phyloP scores from a whole-genome alignment of 1,140 invertebrate genomes.

The Lasioglossum albipes region DNA sequence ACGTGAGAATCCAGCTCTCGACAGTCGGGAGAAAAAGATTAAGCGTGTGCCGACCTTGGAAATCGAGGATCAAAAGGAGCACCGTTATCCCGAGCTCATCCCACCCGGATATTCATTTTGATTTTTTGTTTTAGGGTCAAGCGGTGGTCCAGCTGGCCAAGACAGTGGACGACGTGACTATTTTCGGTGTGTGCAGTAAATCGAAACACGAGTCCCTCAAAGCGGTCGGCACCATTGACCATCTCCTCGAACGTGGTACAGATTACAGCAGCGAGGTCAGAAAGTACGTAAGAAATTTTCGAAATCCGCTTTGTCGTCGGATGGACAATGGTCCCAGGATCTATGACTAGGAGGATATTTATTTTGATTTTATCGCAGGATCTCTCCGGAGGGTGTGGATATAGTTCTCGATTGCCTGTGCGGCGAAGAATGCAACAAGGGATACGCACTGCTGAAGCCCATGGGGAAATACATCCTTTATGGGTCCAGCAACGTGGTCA shows the following conservation, averaged over 20 bases:
- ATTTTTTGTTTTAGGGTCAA: conserved; percentile 84
- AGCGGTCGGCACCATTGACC: conserved; percentile 85
- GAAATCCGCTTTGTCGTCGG: background rate
- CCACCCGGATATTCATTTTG: background rate
- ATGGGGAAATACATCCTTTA: conserved; percentile 95
- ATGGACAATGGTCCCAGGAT: no score
- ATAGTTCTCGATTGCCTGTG: conserved; percentile 93
- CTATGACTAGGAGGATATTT: no score
- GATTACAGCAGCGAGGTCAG: conserved; percentile 92
- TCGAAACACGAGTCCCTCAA: conserved; percentile 91
- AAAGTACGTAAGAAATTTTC: conserved; percentile 83
- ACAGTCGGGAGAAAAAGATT: no score
- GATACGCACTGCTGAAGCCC: conserved; percentile 91
- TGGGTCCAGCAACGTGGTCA: conserved; percentile 91
- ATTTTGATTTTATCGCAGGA: conserved; percentile 75
- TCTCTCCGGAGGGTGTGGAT: conserved; percentile 90
- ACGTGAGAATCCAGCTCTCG: no score
- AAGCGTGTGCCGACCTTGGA: no score
- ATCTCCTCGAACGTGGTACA: conserved; percentile 87
- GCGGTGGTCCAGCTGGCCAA: conserved; percentile 90
- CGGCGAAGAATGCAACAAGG: conserved; percentile 92
- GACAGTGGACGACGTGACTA: conserved; percentile 89
- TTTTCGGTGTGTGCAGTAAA: conserved; percentile 92
- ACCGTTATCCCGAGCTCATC: background rate
- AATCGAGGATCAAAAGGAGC: no score